Evolutionary conservation across 2,888 invertebrate species (phyloP).

Genomic region (Spatulosminthurus flaviceps): DNA sequence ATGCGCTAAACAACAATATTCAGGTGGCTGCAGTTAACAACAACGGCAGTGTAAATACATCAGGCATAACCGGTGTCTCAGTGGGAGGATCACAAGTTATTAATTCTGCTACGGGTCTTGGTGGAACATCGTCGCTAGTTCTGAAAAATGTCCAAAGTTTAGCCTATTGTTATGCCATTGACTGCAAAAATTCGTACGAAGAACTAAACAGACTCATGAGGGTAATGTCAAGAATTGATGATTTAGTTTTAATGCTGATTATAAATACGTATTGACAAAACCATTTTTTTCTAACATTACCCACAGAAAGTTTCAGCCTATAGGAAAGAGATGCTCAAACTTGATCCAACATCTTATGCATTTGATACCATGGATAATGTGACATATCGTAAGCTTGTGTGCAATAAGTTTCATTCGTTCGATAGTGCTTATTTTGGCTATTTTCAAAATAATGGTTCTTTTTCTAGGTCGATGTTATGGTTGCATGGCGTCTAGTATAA

Average conservation of each 20-base stretch:
- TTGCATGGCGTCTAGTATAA: slow-evolving; percentile 70
- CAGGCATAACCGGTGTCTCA: slow-evolving; percentile 33
- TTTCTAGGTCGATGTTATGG: slow-evolving; percentile 79
- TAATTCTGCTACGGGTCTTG: slow-evolving; percentile 70
- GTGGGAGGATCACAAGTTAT: slow-evolving; percentile 40
- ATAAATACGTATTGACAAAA: not conserved
- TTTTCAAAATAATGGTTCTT: not conserved
- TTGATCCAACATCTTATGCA: slow-evolving; percentile 60
- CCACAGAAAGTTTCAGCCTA: slow-evolving; percentile 61
- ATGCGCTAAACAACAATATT: slow-evolving; percentile 60
- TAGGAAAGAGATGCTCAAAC: slow-evolving; percentile 60
- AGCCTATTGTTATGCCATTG: slow-evolving; percentile 93
- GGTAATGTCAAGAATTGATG: slow-evolving; percentile 65
- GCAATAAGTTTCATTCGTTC: not conserved
- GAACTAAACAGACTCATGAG: slow-evolving; percentile 79
- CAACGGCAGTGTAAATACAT: slow-evolving; percentile 28
- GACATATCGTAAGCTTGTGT: slow-evolving; percentile 54
- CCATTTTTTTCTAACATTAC: not conserved
- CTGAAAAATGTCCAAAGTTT: slow-evolving; percentile 79
- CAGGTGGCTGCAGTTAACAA: slow-evolving; percentile 42
- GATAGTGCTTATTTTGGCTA: no score
- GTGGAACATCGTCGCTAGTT: slow-evolving; percentile 59
- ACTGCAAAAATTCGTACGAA: slow-evolving; percentile 93
- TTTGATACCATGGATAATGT: slow-evolving; percentile 63
- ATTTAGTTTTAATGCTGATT: not conserved